Percentiles rank a stretch among this genome's conserved stretches.
phyloP scores from a whole-genome alignment of 2,797 vertebrate genomes.

The Erithacus rubecula region DNA sequence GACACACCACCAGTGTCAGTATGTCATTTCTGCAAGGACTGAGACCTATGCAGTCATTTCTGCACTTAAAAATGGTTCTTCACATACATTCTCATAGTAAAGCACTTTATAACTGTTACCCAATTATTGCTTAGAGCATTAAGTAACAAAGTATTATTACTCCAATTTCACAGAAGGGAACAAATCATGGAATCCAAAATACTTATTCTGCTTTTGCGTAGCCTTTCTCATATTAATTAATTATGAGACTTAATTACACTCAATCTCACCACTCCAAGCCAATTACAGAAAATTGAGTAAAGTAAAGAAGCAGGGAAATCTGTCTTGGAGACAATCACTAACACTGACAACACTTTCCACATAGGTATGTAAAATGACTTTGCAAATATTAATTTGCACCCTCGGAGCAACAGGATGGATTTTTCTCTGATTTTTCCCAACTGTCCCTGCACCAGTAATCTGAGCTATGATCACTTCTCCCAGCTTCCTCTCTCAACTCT shows the following conservation, averaged over 20 bases:
- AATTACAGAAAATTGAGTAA: constrained; percentile 50
- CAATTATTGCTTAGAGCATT: constrained; percentile 49
- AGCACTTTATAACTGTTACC: constrained; percentile 43
- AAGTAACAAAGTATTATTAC: constrained; percentile 21
- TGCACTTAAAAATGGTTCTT: constrained; percentile 7
- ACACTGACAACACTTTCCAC: neutral
- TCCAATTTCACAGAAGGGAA: neutral
- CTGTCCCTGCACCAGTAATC: neutral
- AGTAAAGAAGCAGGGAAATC: constrained; percentile 27
- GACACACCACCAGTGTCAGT: neutral
- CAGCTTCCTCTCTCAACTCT: constrained; percentile 21
- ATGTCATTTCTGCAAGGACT: neutral
- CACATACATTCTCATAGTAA: constrained; percentile 41
- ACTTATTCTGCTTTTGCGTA: constrained; percentile 27
- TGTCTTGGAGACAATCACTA: neutral
- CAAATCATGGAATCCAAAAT: constrained; percentile 22
- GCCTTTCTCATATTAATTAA: constrained; percentile 66
- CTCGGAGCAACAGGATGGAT: neutral
- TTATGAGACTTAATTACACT: constrained; percentile 66
- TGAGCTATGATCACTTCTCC: neutral
- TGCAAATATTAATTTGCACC: neutral
- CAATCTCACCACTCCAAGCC: constrained; percentile 43
- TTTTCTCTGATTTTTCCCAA: neutral
- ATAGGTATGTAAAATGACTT: neutral
- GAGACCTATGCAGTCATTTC: neutral